phyloP scores from a whole-genome alignment of 2,888 invertebrate genomes.

The Synanthedon formicaeformis region DNA sequence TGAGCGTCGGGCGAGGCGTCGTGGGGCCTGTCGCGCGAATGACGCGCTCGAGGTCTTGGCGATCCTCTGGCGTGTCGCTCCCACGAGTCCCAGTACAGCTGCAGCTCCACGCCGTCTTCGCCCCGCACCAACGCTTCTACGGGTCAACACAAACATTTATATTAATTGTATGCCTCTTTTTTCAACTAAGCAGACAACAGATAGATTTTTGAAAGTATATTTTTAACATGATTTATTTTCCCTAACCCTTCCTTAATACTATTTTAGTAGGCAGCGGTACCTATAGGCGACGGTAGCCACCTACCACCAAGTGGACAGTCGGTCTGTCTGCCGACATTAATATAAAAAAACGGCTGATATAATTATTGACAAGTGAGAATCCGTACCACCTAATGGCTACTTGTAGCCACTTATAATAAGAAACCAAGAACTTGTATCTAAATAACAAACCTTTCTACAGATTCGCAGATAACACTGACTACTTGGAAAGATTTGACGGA shows the following conservation, averaged over 20 bases:
- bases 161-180: neutral
- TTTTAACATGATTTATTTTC: neutral
- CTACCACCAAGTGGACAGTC: no score
- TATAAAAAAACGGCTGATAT: no score
- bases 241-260: no score
- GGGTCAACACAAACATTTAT: constrained; percentile 1
- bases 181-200: neutral
- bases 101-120: constrained; percentile 70
- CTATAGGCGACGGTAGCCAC: no score
- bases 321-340: no score
- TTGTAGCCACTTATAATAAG: no score
- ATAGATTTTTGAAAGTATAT: neutral
- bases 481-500: neutral
- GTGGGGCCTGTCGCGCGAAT: constrained; percentile 71
- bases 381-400: no score
- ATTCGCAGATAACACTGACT: no score
- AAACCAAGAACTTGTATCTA: no score
- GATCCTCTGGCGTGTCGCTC: constrained; percentile 75
- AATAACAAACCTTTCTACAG: no score
- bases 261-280: no score
- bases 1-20: constrained; percentile 71
- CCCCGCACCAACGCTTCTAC: constrained; percentile 55
- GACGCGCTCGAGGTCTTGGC: constrained; percentile 34
- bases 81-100: constrained; percentile 96
- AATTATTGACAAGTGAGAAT: no score